Conservation (phyloP, 2,797 vertebrate genomes). For the Babyrousa celebensis region DNA sequence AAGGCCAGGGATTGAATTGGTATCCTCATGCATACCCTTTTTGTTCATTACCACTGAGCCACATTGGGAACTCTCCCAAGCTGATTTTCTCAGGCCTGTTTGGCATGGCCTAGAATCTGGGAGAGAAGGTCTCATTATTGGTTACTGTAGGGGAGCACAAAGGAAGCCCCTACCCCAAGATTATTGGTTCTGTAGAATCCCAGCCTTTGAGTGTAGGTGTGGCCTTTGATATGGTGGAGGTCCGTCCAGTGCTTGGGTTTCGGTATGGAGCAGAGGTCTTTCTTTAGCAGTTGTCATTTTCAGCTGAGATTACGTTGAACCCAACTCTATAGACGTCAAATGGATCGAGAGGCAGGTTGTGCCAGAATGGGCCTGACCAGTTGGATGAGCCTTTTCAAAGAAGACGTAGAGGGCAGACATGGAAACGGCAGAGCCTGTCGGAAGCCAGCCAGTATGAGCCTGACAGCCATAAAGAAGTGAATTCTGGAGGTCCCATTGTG, state of each 20-base stretch:
- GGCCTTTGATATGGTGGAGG: fast-evolving
- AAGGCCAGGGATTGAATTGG: too few relatives aligned
- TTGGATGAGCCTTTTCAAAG: not conserved
- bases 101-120: not conserved
- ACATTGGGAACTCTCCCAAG: too few relatives aligned
- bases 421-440: too few relatives aligned
- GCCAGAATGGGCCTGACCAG: too few relatives aligned
- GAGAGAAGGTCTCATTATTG: not conserved
- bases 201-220: fast-evolving
- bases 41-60: too few relatives aligned
- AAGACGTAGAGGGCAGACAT: not conserved
- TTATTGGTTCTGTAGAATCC: fast-evolving
- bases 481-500: too few relatives aligned
- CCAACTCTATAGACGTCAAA: not conserved
- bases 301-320: not conserved
- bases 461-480: not conserved
- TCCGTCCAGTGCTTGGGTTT: not conserved
- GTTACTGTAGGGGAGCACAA: too few relatives aligned
- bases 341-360: not conserved
- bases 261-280: not conserved
- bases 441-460: too few relatives aligned
- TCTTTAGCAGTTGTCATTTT: not conserved
- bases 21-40: too few relatives aligned
- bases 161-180: fast-evolving
- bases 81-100: not conserved